These are phyloP conservation scores for Danaus chrysippus DNA, from an alignment of 2,888 invertebrate species.

Conservation along the genomic window DNA sequence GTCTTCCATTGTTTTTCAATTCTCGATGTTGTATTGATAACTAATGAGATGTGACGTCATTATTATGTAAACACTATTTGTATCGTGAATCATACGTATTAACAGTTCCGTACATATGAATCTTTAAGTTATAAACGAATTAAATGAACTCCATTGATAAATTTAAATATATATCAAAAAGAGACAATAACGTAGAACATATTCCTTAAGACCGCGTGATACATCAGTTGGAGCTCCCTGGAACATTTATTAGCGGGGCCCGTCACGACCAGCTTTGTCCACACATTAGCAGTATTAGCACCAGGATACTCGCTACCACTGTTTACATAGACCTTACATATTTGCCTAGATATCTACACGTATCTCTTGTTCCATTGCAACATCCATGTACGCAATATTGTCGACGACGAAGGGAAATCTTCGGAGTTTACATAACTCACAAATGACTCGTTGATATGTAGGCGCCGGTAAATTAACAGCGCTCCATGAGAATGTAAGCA, in stretches of 20 bases:
- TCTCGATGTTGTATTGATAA: too few species aligned
- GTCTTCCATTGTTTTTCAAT: too few species aligned
- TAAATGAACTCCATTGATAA: not conserved
- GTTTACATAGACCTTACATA: constrained; percentile 60
- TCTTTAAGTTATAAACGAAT: not conserved
- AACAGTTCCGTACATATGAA: too few species aligned
- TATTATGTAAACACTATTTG: too few species aligned
- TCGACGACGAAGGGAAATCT: constrained; percentile 70
- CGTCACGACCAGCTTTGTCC: constrained; percentile 74
- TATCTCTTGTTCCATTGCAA: constrained; percentile 63
- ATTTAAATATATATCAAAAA: not conserved
- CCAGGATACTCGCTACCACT: constrained; percentile 63
- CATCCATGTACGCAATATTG: constrained; percentile 66
- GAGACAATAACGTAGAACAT: not conserved
- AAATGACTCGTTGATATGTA: constrained; percentile 54
- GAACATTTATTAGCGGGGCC: constrained; percentile 74
- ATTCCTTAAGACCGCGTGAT: constrained; percentile 38
- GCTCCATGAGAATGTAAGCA: constrained; percentile 33
- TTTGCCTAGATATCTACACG: constrained; percentile 66
- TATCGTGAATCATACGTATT: too few species aligned
- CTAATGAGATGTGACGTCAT: too few species aligned
- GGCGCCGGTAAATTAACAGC: constrained; percentile 34
- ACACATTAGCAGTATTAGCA: constrained; percentile 75
- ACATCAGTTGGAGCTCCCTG: constrained; percentile 63
- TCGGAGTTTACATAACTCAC: constrained; percentile 56